A percentile compares a stretch with the other conserved stretches of the same genome.
phyloP scores from a whole-genome alignment of 2,113 vertebrate species.

The Hoplias malabaricus region DNA sequence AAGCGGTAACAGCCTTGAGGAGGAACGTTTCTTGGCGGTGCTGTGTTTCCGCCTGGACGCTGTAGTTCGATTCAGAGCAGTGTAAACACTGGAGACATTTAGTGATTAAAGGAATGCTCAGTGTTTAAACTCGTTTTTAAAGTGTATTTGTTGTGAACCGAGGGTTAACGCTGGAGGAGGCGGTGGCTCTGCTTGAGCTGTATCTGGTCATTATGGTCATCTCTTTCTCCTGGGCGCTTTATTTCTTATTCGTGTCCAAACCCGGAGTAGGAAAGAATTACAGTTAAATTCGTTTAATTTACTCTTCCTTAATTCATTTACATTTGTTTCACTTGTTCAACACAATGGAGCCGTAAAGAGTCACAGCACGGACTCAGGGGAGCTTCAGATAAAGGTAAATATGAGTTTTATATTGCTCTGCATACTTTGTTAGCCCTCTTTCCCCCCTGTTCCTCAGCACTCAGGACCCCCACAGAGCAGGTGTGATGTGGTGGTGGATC shows the following conservation, averaged over 20 bases:
- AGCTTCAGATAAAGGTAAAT: neutral
- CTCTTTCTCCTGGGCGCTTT: slow-evolving; percentile 78
- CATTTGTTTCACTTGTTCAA: no score
- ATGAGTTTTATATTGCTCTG: no score
- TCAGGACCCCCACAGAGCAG: no score
- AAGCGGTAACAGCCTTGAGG: neutral
- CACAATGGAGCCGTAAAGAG: slow-evolving; percentile 70
- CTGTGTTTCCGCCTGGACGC: slow-evolving; percentile 54
- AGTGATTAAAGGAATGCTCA: slow-evolving; percentile 9
- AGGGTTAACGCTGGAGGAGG: slow-evolving; percentile 73
- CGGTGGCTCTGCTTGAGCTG: slow-evolving; percentile 71
- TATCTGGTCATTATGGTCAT: slow-evolving; percentile 77
- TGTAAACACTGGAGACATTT: slow-evolving; percentile 55
- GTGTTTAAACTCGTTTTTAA: slow-evolving; percentile 17
- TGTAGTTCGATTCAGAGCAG: slow-evolving; percentile 53
- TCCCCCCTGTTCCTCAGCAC: no score
- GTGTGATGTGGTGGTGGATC: no score
- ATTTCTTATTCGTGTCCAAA: slow-evolving; percentile 76
- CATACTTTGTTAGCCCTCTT: no score
- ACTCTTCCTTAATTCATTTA: no score
- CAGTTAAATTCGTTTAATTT: no score
- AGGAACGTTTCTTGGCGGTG: neutral
- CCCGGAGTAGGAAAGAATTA: slow-evolving; percentile 70
- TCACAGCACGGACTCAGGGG: slow-evolving; percentile 53
- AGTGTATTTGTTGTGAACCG: slow-evolving; percentile 27